phyloP scores from a whole-genome alignment of 1,140 invertebrate species.

The Drosophila leontia region DNA sequence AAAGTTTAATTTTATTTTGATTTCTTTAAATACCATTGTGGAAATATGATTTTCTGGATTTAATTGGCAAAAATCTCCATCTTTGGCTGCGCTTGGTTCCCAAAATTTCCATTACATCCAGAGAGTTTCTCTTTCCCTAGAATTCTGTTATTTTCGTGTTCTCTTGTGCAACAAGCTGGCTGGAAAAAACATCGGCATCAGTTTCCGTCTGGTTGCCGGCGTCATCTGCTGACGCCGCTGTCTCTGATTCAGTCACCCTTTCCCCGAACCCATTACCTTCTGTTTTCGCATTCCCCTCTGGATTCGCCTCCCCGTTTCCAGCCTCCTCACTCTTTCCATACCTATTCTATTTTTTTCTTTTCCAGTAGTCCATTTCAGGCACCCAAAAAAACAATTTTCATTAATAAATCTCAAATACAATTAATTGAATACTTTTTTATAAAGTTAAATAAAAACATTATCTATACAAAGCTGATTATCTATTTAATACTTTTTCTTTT shows the following conservation, averaged over 20 bases:
- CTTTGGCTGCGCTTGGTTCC: constrained; percentile 3
- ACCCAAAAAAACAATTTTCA: neutral
- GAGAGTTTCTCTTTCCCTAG: constrained; percentile 11
- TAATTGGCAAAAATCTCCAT: constrained; percentile 4
- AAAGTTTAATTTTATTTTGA: neutral
- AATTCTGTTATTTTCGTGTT: constrained; percentile 46
- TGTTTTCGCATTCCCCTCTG: neutral
- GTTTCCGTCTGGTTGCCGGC: constrained; percentile 56
- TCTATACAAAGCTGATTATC: fast-evolving
- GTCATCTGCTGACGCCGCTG: constrained; percentile 62
- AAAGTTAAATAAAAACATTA: neutral
- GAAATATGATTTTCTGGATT: neutral
- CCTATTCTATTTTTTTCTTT: neutral
- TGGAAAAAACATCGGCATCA: constrained; percentile 52
- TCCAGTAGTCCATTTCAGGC: constrained; percentile 4
- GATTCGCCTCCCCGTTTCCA: neutral
- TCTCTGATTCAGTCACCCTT: constrained; percentile 17
- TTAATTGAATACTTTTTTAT: neutral
- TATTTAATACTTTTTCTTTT: neutral
- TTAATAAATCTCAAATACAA: too few relatives aligned
- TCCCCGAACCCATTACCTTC: constrained; percentile 9
- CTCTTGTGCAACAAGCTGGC: constrained; percentile 44
- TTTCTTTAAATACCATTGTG: neutral
- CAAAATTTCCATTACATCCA: constrained; percentile 6
- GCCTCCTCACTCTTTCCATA: neutral